phyloP scores from a whole-genome alignment of 1,140 invertebrate species.

The Trigoniulus corallinus region DNA sequence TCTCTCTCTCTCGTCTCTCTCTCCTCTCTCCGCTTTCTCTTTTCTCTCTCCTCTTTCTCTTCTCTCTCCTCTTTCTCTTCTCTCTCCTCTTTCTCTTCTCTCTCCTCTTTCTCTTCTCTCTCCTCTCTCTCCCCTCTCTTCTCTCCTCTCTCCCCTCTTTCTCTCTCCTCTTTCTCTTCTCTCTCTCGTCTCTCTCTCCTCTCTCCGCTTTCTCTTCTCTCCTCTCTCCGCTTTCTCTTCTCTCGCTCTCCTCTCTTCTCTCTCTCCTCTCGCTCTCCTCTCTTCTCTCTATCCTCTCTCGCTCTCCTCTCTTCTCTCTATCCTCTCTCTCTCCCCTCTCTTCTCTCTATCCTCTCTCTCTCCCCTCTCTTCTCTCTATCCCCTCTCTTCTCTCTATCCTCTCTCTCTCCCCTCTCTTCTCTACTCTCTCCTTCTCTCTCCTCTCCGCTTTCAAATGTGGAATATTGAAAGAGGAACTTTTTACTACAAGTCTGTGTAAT shows the following conservation, averaged over 20 bases:
- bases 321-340: neutral
- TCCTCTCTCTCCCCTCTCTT: neutral
- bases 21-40: neutral
- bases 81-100: constrained; percentile 1
- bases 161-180: neutral
- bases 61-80: neutral
- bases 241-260: too few relatives aligned
- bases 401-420: too few relatives aligned
- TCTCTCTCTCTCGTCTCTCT: too few relatives aligned
- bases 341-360: neutral
- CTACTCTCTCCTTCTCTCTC: too few relatives aligned
- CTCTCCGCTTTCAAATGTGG: too few relatives aligned
- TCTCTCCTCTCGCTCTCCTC: neutral
- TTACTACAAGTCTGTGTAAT: too few relatives aligned
- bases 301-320: constrained; percentile 1
- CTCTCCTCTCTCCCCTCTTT: neutral
- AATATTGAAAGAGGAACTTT: too few relatives aligned
- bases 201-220: neutral
- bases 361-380: neutral
- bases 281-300: too few relatives aligned
- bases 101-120: neutral
- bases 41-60: neutral
- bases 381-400: too few relatives aligned
- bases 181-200: too few relatives aligned
- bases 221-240: neutral